A percentile compares a stretch with the other conserved stretches of the same genome.
phyloP scores from a whole-genome alignment of 2,888 invertebrate genomes.

The Netelia melanura region DNA sequence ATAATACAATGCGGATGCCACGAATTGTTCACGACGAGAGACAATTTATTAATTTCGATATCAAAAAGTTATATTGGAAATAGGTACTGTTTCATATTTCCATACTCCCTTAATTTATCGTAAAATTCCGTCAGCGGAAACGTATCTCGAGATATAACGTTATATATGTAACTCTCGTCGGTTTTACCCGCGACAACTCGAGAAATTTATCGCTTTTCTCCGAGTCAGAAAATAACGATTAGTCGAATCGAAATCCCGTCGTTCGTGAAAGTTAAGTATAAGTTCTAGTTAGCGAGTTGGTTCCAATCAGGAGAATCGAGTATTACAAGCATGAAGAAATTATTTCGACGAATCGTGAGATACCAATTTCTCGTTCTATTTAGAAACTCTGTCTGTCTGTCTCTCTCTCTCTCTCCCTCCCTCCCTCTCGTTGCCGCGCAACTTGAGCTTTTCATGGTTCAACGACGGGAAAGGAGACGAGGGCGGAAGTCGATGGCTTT shows the following conservation, averaged over 20 bases:
- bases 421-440: not conserved
- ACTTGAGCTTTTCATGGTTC: conserved; percentile 8
- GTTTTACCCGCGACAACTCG: too few species aligned
- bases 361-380: conserved; percentile 9
- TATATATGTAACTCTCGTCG: too few species aligned
- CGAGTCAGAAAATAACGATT: not conserved
- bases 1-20: too few species aligned
- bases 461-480: conserved; percentile 11
- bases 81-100: too few species aligned
- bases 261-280: not conserved
- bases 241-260: conserved; percentile 23
- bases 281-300: not conserved
- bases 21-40: too few species aligned
- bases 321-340: conserved; percentile 3
- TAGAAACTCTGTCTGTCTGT: not conserved
- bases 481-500: conserved; percentile 10
- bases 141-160: too few species aligned
- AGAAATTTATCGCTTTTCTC: not conserved
- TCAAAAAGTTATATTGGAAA: too few species aligned
- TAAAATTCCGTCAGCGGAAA: too few species aligned
- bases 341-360: conserved; percentile 2
- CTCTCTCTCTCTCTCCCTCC: not conserved
- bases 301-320: conserved; percentile 20
- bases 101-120: too few species aligned
- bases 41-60: too few species aligned